A percentile compares a stretch with the other conserved stretches of the same genome.
Conservation (phyloP, 2,113 vertebrate species). For the Eira barbara region DNA sequence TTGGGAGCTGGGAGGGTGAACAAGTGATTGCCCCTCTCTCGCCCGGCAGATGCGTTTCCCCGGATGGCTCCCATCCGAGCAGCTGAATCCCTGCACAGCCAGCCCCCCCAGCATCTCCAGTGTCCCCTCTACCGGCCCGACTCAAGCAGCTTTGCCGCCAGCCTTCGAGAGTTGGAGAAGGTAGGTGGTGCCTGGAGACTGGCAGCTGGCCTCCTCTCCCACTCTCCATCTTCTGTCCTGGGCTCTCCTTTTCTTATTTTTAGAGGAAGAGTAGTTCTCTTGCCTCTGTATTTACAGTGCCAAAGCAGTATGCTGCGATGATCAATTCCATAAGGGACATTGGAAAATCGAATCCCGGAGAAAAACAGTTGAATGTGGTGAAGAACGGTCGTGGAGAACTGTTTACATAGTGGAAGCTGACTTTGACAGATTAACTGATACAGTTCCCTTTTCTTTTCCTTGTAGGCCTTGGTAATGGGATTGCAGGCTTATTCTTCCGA, state of each 20-base stretch:
- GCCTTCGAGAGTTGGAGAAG: conserved; percentile 95
- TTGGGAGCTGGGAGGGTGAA: background rate
- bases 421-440: background rate
- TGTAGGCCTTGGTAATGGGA: background rate
- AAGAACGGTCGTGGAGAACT: conserved; percentile 1
- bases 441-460: background rate
- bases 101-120: conserved; percentile 84
- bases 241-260: background rate
- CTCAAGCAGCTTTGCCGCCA: conserved; percentile 95
- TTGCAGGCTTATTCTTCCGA: background rate
- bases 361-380: background rate
- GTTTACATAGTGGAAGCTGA: background rate
- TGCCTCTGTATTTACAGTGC: background rate
- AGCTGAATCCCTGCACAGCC: conserved; percentile 73
- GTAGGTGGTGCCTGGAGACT: conserved; percentile 71
- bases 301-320: background rate
- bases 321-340: background rate
- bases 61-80: conserved; percentile 86
- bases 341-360: background rate
- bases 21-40: background rate
- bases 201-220: background rate
- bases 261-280: conserved; percentile 12
- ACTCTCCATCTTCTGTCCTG: background rate
- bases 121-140: conserved; percentile 91
- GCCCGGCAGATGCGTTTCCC: conserved; percentile 89